A percentile compares a stretch with the other conserved stretches of the same genome.
Evolutionary conservation across 2,113 vertebrate species (phyloP).

Genomic region (Cyanoramphus novaezelandiae): DNA sequence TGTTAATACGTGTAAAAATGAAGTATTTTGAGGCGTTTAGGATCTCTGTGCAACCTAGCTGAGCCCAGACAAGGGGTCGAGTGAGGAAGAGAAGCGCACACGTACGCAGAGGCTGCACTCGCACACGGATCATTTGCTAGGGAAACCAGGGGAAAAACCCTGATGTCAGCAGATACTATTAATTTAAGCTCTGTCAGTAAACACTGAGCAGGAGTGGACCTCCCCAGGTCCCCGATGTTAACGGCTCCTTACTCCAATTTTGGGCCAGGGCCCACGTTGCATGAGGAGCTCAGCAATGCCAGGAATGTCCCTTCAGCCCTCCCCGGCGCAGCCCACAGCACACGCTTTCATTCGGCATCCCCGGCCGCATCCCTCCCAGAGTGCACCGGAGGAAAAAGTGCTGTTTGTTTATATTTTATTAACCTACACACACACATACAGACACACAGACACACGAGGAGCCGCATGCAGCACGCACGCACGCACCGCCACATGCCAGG

Average conservation of each 20-base stretch:
- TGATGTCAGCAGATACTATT: slow-evolving; percentile 45
- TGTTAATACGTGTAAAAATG: rapidly evolving
- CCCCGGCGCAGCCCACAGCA: background rate
- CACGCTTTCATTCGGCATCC: slow-evolving; percentile 28
- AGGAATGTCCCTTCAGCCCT: slow-evolving; percentile 52
- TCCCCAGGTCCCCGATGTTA: slow-evolving; percentile 23
- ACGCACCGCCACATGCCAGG: background rate
- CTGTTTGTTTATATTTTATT: slow-evolving; percentile 60
- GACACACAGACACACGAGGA: background rate
- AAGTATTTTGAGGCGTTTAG: background rate
- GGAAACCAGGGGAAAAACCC: background rate
- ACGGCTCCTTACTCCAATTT: background rate
- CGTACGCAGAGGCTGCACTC: background rate
- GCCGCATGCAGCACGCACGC: background rate
- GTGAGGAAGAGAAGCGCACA: background rate
- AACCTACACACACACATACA: slow-evolving; percentile 34
- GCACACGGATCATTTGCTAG: background rate
- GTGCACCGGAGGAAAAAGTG: background rate
- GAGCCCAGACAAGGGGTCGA: background rate
- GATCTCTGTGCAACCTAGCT: background rate
- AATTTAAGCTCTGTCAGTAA: slow-evolving; percentile 35
- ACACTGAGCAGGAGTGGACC: background rate
- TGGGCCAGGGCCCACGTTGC: background rate
- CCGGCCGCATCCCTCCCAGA: background rate
- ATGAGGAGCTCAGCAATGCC: slow-evolving; percentile 49